Conservation (phyloP, 2,888 invertebrate species). For the Fissipunctia ypsillon region DNA sequence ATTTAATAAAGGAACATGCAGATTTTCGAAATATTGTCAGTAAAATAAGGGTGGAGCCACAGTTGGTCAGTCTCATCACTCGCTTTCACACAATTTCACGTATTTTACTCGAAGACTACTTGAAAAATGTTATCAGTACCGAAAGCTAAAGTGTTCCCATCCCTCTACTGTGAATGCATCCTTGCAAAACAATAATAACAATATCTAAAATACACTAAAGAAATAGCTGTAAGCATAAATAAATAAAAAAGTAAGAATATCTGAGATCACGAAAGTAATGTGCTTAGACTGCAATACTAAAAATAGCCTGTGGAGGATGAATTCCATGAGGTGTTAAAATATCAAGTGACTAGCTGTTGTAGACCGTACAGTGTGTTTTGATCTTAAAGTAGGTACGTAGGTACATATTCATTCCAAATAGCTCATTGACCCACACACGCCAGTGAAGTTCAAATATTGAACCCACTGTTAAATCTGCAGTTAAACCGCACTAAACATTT, state of each 20-base stretch:
- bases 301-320: conserved; percentile 62
- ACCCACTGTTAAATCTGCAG: conserved; percentile 36
- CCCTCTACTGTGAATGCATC: conserved; percentile 50
- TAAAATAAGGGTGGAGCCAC: conserved; percentile 43
- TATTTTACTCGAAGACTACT: conserved; percentile 15
- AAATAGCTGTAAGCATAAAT: conserved; percentile 46
- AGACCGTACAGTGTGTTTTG: conserved; percentile 58
- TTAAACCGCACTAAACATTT: conserved; percentile 50
- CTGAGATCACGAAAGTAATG: conserved; percentile 73
- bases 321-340: conserved; percentile 45
- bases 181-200: conserved; percentile 27
- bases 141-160: conserved; percentile 27
- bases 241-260: conserved; percentile 53
- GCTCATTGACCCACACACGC: conserved; percentile 19
- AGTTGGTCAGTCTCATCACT: conserved; percentile 22
- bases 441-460: conserved; percentile 41
- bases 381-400: conserved; percentile 50
- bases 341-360: conserved; percentile 62
- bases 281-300: conserved; percentile 64
- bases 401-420: conserved; percentile 12
- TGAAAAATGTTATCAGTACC: conserved; percentile 41
- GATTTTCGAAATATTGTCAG: background rate
- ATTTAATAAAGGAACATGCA: conserved; percentile 13
- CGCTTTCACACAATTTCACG: conserved; percentile 11
- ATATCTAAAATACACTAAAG: conserved; percentile 30